Evolutionary conservation across 1,140 invertebrate species (phyloP), one percentile per base, ranked within the genome.

Genomic region (Lepidurus couesii): DNA sequence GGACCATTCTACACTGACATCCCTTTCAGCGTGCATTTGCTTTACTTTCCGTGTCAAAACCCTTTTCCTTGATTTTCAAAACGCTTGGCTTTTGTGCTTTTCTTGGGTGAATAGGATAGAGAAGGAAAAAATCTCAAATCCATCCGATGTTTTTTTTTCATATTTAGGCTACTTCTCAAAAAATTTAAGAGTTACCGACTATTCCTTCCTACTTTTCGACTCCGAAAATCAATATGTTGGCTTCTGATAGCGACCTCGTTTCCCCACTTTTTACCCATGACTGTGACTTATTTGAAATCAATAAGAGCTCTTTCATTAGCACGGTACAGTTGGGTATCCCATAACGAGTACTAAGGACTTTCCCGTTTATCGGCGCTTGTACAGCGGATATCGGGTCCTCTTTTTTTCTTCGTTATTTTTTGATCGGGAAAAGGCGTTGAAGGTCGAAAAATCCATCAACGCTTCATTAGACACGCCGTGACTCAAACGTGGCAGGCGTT

Each of bases 261-360:
- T 65, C 53, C 53, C 21, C 21, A 21, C 53, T 65, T 65, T 65
- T 21, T 21, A 34, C 34, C 53, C 21, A 4, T 65, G 53, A 65
- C 53, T 21, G 53, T 65, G 21, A 65, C 53, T 13, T 65, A 65
- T 65, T 65, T 16, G 53, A 65, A 65, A 65, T 65, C 53, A 65
- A 65, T 65, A 65, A 65, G 53, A 65, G 47, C 47, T 65, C 16
- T 65, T 65, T 65, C 53, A 65, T 65, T 65, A 65, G 53, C 53
- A 7, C 16, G 53, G n/a, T 34, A 34, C 34, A 4, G 53, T 21
- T 4, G 16, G 16, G 16, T 65, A 65, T 65, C 53, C 34, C 53
- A 65, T 65, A 21, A 65, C 53, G 16, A 65, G 16, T 65, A 21
- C 53, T 65, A 21, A 21, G 21, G 53, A 65, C 53, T 65, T 13